Conservation (phyloP, 1,140 invertebrate species). For the Ceratina australensis region DNA sequence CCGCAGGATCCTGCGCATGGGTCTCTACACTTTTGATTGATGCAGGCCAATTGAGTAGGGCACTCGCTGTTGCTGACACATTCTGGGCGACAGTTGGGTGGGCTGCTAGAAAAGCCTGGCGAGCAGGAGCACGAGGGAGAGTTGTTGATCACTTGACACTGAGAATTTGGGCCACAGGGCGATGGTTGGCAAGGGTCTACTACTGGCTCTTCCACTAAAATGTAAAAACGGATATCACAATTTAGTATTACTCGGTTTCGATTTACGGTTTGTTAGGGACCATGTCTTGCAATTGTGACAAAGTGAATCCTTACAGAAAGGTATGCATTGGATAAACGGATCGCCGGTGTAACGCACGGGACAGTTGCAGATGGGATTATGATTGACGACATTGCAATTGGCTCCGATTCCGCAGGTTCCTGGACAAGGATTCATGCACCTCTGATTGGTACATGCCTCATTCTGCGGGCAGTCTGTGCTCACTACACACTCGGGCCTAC, state of each 20-base stretch:
- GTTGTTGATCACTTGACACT: slow-evolving; percentile 79
- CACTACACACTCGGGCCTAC: slow-evolving; percentile 84
- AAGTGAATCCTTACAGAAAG: slow-evolving; percentile 74
- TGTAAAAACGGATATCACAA: not conserved
- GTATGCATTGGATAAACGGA: slow-evolving; percentile 79
- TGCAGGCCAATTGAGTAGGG: slow-evolving; percentile 84
- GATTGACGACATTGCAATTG: slow-evolving; percentile 81
- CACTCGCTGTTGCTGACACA: slow-evolving; percentile 88
- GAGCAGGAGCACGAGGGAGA: slow-evolving; percentile 81
- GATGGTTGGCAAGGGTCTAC: slow-evolving; percentile 77
- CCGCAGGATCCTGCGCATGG: slow-evolving; percentile 84
- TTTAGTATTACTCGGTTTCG: too few relatives aligned
- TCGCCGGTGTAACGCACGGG: slow-evolving; percentile 75
- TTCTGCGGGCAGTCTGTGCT: slow-evolving; percentile 83
- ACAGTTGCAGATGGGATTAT: slow-evolving; percentile 79
- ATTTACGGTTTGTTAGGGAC: too few relatives aligned
- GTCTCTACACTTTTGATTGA: slow-evolving; percentile 86
- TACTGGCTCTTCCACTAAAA: slow-evolving; percentile 63
- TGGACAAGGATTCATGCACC: slow-evolving; percentile 85
- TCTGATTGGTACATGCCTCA: slow-evolving; percentile 83
- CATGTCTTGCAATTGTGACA: too few relatives aligned
- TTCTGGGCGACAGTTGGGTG: slow-evolving; percentile 84
- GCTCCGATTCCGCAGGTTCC: slow-evolving; percentile 82
- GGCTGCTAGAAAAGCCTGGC: slow-evolving; percentile 73
- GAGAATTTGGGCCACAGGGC: slow-evolving; percentile 83